These are phyloP conservation scores for Oryctes rhinoceros DNA, from an alignment of 1,140 invertebrate species.

Conservation along the genomic window DNA sequence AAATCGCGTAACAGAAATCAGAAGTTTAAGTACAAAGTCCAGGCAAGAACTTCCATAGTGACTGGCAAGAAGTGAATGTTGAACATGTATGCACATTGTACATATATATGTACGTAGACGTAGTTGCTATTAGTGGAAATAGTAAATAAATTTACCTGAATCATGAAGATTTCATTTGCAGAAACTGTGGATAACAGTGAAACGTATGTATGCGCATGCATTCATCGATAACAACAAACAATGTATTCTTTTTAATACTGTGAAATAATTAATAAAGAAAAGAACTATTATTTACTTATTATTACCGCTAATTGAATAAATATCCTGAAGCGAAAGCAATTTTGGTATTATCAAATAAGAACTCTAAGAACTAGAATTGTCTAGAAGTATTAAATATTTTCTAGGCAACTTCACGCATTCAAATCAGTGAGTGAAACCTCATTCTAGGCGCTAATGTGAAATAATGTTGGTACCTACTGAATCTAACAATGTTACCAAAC, in stretches of 20 bases:
- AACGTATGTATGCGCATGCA: neutral
- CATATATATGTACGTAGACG: neutral
- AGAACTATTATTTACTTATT: neutral
- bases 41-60: neutral
- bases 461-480: too few species aligned
- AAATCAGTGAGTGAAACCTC: too few species aligned
- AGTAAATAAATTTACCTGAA: slow-evolving; percentile 24
- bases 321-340: neutral
- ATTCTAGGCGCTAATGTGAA: too few species aligned
- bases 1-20: slow-evolving; percentile 4
- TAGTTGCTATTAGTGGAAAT: neutral
- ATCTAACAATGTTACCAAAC: too few species aligned
- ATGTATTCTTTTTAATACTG: slow-evolving; percentile 3
- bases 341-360: too few species aligned
- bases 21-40: slow-evolving; percentile 18
- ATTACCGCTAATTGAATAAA: slow-evolving; percentile 5
- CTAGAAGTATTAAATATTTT: too few species aligned
- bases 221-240: slow-evolving; percentile 29
- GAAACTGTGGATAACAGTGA: neutral
- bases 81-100: neutral
- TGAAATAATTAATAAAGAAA: slow-evolving; percentile 29
- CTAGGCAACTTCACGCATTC: too few species aligned
- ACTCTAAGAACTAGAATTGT: too few species aligned
- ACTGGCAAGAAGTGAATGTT: slow-evolving; percentile 23
- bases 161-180: slow-evolving; percentile 25